Percentiles rank a stretch among this genome's conserved stretches.
These are phyloP conservation scores for Flexamia atlantica DNA, from an alignment of 2,888 invertebrate species.

Conservation along the genomic window DNA sequence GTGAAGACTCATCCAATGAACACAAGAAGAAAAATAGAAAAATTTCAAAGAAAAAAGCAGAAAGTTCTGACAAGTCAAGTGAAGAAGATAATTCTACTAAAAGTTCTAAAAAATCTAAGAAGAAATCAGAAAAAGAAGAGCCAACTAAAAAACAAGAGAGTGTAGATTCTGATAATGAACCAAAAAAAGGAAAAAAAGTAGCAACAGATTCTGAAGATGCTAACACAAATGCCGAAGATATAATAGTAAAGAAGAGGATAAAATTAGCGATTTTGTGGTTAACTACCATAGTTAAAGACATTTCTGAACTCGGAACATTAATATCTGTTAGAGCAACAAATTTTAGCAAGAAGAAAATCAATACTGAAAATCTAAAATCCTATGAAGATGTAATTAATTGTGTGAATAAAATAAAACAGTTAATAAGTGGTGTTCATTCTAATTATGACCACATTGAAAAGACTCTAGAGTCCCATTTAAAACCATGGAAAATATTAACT, in stretches of 20 bases:
- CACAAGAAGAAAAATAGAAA: not conserved
- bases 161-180: conserved; percentile 1
- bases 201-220: conserved; percentile 17
- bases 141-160: not conserved
- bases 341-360: conserved; percentile 44
- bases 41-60: conserved; percentile 1
- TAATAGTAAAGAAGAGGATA: conserved; percentile 42
- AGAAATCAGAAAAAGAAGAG: not conserved
- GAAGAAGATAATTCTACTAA: conserved; percentile 18
- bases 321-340: conserved; percentile 46
- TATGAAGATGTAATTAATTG: conserved; percentile 40
- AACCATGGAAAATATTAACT: conserved; percentile 52
- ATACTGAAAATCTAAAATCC: conserved; percentile 33
- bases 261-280: conserved; percentile 43
- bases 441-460: conserved; percentile 51
- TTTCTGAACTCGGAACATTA: conserved; percentile 42
- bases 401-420: conserved; percentile 42
- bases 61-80: conserved; percentile 18
- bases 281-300: conserved; percentile 23
- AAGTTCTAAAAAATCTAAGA: not conserved
- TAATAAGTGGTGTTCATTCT: conserved; percentile 35
- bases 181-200: conserved; percentile 11
- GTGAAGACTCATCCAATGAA: conserved; percentile 14
- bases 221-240: not conserved
- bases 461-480: conserved; percentile 28